These are phyloP conservation scores for Gavia stellata DNA, from an alignment of 2,113 vertebrate genomes.

Conservation along the genomic window DNA sequence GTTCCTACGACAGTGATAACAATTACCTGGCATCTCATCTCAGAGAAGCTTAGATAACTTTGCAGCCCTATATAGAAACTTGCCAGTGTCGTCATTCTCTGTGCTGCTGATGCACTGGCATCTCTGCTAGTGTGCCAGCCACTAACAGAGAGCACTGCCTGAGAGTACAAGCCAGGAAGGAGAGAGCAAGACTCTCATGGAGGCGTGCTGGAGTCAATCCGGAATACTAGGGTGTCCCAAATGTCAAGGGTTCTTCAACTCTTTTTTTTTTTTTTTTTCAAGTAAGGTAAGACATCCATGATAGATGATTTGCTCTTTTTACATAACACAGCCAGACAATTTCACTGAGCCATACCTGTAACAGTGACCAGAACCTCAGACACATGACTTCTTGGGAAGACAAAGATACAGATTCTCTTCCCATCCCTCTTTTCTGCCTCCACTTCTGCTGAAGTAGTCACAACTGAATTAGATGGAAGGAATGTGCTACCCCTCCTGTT, in stretches of 20 bases:
- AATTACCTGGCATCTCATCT: background rate
- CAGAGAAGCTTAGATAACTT: background rate
- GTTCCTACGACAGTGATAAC: background rate
- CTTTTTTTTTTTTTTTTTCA: background rate
- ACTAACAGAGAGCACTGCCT: background rate
- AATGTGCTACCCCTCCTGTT: background rate
- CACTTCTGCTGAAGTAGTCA: background rate
- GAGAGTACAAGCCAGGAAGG: background rate
- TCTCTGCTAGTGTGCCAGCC: background rate
- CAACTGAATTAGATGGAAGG: background rate
- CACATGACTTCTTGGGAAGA: background rate
- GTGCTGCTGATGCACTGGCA: background rate
- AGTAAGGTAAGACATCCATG: background rate
- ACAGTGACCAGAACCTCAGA: background rate
- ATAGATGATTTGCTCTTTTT: background rate
- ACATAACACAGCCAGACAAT: background rate
- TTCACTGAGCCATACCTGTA: background rate
- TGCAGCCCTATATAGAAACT: background rate
- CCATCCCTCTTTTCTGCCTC: background rate
- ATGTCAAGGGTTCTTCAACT: background rate
- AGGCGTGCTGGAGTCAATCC: background rate
- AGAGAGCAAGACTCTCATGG: background rate
- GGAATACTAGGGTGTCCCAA: background rate
- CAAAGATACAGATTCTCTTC: background rate
- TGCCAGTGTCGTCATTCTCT: background rate